Conservation (phyloP, 1,140 invertebrate species). For the Ctenoplectra terminalis region DNA sequence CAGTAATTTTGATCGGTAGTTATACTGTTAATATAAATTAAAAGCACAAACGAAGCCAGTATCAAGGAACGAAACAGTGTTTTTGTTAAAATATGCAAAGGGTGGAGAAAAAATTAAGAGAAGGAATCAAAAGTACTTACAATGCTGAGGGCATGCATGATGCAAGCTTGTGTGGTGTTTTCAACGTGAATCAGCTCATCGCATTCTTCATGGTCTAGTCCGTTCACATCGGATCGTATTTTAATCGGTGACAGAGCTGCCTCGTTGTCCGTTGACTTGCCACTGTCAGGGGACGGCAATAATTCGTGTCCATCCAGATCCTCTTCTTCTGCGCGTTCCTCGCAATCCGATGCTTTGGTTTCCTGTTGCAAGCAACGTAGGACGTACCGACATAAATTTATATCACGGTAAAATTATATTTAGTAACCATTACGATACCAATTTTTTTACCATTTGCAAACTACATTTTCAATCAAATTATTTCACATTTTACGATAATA, state of each 20-base stretch:
- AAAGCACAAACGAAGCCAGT: no score
- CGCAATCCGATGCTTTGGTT: constrained; percentile 74
- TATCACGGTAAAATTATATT: not conserved
- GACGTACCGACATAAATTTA: not conserved
- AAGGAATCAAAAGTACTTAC: no score
- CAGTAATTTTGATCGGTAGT: no score
- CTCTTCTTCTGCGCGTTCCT: constrained; percentile 76
- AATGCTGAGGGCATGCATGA: constrained; percentile 84
- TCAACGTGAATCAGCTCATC: constrained; percentile 78
- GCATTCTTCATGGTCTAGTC: constrained; percentile 77
- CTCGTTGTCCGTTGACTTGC: constrained; percentile 81
- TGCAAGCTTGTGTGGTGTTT: constrained; percentile 81
- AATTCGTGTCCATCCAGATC: constrained; percentile 76
- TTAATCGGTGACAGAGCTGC: constrained; percentile 79
- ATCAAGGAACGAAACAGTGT: no score
- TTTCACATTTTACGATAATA: no score
- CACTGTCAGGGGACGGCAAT: constrained; percentile 78
- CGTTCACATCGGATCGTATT: constrained; percentile 76
- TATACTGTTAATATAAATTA: no score
- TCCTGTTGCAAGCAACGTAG: constrained; percentile 53
- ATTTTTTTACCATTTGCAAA: no score
- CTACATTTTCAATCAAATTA: no score
- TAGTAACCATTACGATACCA: no score
- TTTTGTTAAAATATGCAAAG: no score
- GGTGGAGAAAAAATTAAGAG: no score